phyloP scores from a whole-genome alignment of 2,113 vertebrate genomes.

The Xiphophorus couchianus region DNA sequence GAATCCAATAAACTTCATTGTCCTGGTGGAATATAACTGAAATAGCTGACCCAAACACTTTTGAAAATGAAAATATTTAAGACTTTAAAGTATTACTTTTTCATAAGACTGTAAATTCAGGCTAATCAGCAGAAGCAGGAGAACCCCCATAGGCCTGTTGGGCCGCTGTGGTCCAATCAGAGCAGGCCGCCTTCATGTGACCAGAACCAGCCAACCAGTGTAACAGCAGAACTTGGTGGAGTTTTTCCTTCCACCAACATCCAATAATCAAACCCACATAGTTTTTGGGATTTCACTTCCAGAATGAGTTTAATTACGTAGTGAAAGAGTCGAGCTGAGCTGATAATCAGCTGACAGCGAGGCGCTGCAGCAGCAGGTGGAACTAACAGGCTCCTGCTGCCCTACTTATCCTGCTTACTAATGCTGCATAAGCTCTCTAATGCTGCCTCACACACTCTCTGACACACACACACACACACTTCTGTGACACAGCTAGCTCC shows the following conservation, averaged over 20 bases:
- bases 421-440: slow-evolving; percentile 50
- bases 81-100: no score
- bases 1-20: no score
- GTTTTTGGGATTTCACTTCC: neutral
- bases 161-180: no score
- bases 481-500: neutral
- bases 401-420: slow-evolving; percentile 52
- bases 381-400: slow-evolving; percentile 33
- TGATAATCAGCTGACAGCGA: slow-evolving; percentile 6
- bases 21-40: no score
- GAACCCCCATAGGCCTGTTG: no score
- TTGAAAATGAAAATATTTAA: no score
- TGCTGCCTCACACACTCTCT: slow-evolving; percentile 6
- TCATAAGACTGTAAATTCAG: no score
- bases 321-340: neutral
- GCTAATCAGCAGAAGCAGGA: no score
- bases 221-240: neutral
- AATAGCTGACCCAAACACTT: no score
- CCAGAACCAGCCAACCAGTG: no score
- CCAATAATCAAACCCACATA: no score
- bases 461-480: neutral
- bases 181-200: no score
- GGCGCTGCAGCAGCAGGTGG: slow-evolving; percentile 21
- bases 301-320: neutral
- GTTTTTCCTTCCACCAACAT: neutral